phyloP scores from a whole-genome alignment of 2,113 vertebrate species.

The Oncorhynchus tshawytscha region DNA sequence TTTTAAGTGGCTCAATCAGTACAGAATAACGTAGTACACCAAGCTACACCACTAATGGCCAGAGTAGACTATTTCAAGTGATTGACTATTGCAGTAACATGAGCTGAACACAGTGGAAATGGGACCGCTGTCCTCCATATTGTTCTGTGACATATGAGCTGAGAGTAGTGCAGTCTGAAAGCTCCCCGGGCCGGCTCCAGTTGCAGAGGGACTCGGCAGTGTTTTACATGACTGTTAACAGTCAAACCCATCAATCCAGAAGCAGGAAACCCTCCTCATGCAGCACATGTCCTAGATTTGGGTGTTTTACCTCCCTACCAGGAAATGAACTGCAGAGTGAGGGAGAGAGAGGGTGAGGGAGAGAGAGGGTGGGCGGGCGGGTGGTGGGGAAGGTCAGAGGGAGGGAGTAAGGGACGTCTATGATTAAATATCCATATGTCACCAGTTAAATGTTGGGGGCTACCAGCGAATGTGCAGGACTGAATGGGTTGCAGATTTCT shows the following conservation, averaged over 20 bases:
- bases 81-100: neutral
- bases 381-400: too few species aligned
- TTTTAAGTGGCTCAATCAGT: neutral
- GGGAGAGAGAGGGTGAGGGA: neutral
- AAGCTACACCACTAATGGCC: too few species aligned
- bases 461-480: constrained; percentile 30
- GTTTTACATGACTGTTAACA: constrained; percentile 55
- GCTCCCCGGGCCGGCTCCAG: constrained; percentile 17
- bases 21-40: neutral
- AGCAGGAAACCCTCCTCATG: constrained; percentile 27
- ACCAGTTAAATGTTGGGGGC: constrained; percentile 51
- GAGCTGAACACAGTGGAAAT: neutral
- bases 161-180: neutral
- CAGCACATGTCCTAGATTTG: constrained; percentile 18
- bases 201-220: constrained; percentile 28
- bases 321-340: neutral
- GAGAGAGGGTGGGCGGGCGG: neutral
- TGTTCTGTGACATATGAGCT: neutral
- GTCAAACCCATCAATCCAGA: constrained; percentile 42
- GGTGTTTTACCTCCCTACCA: constrained; percentile 6
- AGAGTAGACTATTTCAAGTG: too few species aligned
- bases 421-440: constrained; percentile 65
- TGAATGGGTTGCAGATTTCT: constrained; percentile 45
- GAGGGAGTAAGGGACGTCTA: constrained; percentile 11
- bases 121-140: neutral